Conservation (phyloP, 2,113 vertebrate species). For the Perognathus longimembris region DNA sequence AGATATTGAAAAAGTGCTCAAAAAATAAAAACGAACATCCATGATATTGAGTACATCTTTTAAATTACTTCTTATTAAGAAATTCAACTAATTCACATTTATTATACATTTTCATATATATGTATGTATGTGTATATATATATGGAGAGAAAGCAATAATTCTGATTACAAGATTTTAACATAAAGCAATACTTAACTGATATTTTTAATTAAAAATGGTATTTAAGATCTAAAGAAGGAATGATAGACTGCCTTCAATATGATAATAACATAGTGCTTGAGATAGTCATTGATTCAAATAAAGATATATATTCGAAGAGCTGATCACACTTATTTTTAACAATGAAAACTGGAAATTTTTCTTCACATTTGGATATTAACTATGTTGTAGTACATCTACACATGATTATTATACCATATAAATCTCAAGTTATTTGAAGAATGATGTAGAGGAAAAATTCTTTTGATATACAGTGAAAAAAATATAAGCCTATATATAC, state of each 20-base stretch:
- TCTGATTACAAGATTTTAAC: slow-evolving; percentile 38
- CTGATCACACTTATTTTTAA: slow-evolving; percentile 43
- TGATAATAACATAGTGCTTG: slow-evolving; percentile 8
- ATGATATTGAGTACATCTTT: not conserved
- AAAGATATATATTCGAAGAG: not conserved
- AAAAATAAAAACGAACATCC: not conserved
- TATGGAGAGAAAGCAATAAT: too few relatives aligned
- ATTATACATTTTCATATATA: slow-evolving; percentile 23
- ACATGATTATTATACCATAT: not conserved
- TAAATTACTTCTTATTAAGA: slow-evolving; percentile 22
- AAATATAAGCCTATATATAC: not conserved
- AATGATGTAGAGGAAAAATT: not conserved
- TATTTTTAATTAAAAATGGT: slow-evolving; percentile 19
- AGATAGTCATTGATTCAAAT: slow-evolving; percentile 36
- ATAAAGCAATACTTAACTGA: slow-evolving; percentile 19
- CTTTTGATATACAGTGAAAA: not conserved
- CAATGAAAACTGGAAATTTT: slow-evolving; percentile 17
- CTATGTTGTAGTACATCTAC: not conserved
- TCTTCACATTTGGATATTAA: slow-evolving; percentile 4
- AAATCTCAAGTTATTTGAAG: not conserved
- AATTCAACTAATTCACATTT: slow-evolving; percentile 37
- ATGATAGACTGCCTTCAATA: not conserved
- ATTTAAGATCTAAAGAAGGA: not conserved
- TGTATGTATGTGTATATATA: too few relatives aligned
- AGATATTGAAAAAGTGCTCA: too few relatives aligned